Base-by-base conservation (phyloP, 1,140 invertebrate species). In the Geopemphigus sp. region DNA sequence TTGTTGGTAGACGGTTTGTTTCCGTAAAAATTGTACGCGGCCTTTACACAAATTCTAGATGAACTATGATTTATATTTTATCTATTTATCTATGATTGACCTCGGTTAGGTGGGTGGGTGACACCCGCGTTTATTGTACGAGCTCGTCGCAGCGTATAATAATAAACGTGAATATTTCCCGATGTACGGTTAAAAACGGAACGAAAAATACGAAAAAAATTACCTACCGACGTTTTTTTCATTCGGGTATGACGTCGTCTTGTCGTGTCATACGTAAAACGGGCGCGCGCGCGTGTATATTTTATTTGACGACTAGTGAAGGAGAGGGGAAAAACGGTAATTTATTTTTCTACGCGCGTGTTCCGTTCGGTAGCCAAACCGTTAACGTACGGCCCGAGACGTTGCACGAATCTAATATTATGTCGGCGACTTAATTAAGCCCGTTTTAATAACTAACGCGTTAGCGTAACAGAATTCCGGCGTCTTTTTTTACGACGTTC, bases 21-120 rank as follows among this genome's bases (percentile, higher is more conserved):
- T n/a, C n/a, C n/a, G n/a, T n/a, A n/a, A n/a, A n/a, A n/a, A n/a
- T n/a, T n/a, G 8, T 39, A 39, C 32, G 8, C 29, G 32, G 12
- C 64, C 64, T 66, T 66, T 66, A 63, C 17, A 64, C 17, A 64
- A 66, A 47, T 47, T 66, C 32, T 47, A 22, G n/a, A 19, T 26
- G 24, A 70, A 26, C n/a, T n/a, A n/a, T n/a, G n/a, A n/a, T n/a
- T n/a, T n/a, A n/a, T n/a, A n/a, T n/a, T n/a, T n/a, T n/a, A n/a
- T n/a, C n/a, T n/a, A n/a, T n/a, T n/a, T n/a, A n/a, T n/a, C n/a
- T n/a, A n/a, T n/a, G n/a, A n/a, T n/a, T n/a, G n/a, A n/a, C n/a
- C n/a, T n/a, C n/a, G n/a, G n/a, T n/a, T n/a, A n/a, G n/a, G n/a
- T n/a, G n/a, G n/a, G n/a, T n/a, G n/a, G n/a, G n/a, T n/a, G n/a